phyloP scores from a whole-genome alignment of 2,888 invertebrate species.

The Pammene fasciana region DNA sequence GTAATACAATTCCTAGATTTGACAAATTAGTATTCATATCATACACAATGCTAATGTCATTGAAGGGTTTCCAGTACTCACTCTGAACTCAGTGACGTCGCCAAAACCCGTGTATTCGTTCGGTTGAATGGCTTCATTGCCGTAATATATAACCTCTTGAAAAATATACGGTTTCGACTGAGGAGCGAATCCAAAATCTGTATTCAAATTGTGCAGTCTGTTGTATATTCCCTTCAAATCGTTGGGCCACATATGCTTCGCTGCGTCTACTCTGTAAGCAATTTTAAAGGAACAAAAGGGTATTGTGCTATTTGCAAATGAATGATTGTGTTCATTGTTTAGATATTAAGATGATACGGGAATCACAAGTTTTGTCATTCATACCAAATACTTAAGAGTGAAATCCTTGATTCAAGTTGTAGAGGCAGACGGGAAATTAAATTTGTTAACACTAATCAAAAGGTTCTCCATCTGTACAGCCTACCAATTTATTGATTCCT shows the following conservation, averaged over 20 bases:
- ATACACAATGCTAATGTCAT: slow-evolving; percentile 10
- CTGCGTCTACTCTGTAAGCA: slow-evolving; percentile 87
- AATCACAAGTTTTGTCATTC: no score
- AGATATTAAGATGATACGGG: no score
- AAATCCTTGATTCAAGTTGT: no score
- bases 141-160: slow-evolving; percentile 88
- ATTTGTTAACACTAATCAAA: no score
- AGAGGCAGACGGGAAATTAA: no score
- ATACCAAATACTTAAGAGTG: no score
- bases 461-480: no score
- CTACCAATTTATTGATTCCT: no score
- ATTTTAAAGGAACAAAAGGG: neutral
- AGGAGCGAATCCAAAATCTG: slow-evolving; percentile 83
- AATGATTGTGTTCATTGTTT: no score
- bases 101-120: slow-evolving; percentile 77
- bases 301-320: neutral
- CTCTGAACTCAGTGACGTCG: slow-evolving; percentile 89
- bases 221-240: slow-evolving; percentile 87
- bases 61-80: slow-evolving; percentile 49
- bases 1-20: no score
- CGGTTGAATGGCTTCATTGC: slow-evolving; percentile 69
- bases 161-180: slow-evolving; percentile 86
- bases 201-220: slow-evolving; percentile 82
- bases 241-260: slow-evolving; percentile 89
- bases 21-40: neutral